Conservation (phyloP, 2,113 vertebrate species). For the Halichoeres trimaculatus region DNA sequence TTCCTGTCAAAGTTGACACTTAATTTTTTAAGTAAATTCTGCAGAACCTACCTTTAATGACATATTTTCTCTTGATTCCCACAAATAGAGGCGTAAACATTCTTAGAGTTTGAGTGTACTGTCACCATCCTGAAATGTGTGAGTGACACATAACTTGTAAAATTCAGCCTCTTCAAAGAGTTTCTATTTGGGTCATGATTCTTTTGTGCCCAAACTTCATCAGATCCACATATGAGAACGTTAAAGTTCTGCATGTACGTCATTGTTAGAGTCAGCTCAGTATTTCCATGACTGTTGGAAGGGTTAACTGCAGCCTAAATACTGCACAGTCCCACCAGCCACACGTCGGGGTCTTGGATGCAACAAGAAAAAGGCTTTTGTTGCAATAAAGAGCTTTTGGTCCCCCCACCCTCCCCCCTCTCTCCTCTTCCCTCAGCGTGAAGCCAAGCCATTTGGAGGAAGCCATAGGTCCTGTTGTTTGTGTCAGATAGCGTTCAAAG, state of each 20-base stretch:
- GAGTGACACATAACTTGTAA: background rate
- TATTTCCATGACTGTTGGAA: constrained; percentile 53
- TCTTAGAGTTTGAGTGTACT: too few species aligned
- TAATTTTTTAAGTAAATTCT: too few species aligned
- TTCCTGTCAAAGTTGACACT: too few species aligned
- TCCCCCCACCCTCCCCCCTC: background rate
- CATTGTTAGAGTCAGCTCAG: constrained; percentile 67
- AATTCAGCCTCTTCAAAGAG: background rate
- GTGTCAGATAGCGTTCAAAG: constrained; percentile 68
- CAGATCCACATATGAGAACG: constrained; percentile 41
- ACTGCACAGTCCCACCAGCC: constrained; percentile 46
- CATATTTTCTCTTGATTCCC: too few species aligned
- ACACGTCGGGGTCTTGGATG: constrained; percentile 49
- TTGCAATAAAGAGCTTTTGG: constrained; percentile 45
- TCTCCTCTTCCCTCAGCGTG: constrained; percentile 16
- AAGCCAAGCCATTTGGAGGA: constrained; percentile 63
- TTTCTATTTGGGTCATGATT: constrained; percentile 15
- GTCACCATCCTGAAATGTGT: background rate
- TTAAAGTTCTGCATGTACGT: constrained; percentile 64
- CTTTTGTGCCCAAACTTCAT: constrained; percentile 27
- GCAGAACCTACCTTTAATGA: too few species aligned
- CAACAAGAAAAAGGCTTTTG: constrained; percentile 74
- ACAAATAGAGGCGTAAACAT: too few species aligned
- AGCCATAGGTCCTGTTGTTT: constrained; percentile 48
- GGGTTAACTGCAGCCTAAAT: constrained; percentile 57